phyloP scores from a whole-genome alignment of 2,797 vertebrate species.

The Falco cherrug region DNA sequence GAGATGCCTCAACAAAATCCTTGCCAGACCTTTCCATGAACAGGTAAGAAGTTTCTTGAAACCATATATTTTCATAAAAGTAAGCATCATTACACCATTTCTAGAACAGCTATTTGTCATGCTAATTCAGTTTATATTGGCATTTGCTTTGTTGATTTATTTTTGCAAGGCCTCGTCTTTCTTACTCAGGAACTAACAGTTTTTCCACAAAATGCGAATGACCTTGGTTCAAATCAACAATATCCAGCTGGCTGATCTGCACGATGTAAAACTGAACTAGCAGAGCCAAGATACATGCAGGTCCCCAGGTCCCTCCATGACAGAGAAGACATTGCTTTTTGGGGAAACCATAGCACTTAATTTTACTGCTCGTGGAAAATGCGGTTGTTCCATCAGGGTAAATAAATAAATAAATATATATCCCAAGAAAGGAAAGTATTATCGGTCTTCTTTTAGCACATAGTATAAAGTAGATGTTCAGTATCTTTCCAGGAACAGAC shows the following conservation, averaged over 20 bases:
- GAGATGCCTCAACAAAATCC: not conserved
- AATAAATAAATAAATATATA: not conserved
- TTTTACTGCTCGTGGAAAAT: not conserved
- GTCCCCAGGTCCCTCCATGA: not conserved
- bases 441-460: not conserved
- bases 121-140: not conserved
- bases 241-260: not conserved
- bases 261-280: not conserved
- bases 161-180: not conserved
- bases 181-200: not conserved
- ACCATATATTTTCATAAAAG: not conserved
- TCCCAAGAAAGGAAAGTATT: not conserved
- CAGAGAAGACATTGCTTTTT: not conserved
- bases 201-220: not conserved
- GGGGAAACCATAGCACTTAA: not conserved
- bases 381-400: not conserved
- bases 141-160: not conserved
- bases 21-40: not conserved
- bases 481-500: not conserved
- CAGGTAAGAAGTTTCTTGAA: not conserved
- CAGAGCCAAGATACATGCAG: not conserved
- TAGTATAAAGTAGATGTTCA: not conserved
- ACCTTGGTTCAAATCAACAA: not conserved
- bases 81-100: not conserved
- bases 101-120: not conserved